Evolutionary conservation across 2,888 invertebrate genomes (phyloP).

Genomic region (Ganaspis brasiliensis): DNA sequence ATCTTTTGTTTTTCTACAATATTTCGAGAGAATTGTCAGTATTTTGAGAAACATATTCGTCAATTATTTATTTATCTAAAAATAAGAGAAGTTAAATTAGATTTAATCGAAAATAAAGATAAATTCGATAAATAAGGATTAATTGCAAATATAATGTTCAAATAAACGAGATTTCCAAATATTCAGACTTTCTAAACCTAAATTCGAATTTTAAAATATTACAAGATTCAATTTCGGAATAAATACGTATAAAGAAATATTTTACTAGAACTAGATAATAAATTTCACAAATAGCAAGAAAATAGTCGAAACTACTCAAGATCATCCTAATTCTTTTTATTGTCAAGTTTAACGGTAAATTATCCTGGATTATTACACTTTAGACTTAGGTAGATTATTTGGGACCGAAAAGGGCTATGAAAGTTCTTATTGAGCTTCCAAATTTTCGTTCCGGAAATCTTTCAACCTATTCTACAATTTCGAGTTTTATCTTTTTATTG

Average conservation of each 20-base stretch:
- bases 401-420: not conserved
- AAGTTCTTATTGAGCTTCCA: not conserved
- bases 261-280: not conserved
- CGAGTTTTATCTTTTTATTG: too few species aligned
- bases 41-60: too few species aligned
- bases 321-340: not conserved
- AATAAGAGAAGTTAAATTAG: too few species aligned
- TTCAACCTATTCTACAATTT: too few species aligned
- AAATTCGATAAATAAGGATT: not conserved
- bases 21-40: too few species aligned
- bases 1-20: not conserved
- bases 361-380: conserved; percentile 20
- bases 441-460: too few species aligned
- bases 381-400: not conserved
- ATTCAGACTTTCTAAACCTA: conserved; percentile 10
- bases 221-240: not conserved
- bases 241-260: not conserved
- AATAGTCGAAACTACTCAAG: too few species aligned
- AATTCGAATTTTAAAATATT: not conserved
- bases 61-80: too few species aligned
- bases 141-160: too few species aligned
- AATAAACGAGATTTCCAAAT: conserved; percentile 1
- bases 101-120: not conserved
- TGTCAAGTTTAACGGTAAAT: conserved; percentile 16
- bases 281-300: too few species aligned